Evolutionary conservation across 92 coral and sea anemone genomes (phyloP).

Genomic region (Metridium senile): DNA sequence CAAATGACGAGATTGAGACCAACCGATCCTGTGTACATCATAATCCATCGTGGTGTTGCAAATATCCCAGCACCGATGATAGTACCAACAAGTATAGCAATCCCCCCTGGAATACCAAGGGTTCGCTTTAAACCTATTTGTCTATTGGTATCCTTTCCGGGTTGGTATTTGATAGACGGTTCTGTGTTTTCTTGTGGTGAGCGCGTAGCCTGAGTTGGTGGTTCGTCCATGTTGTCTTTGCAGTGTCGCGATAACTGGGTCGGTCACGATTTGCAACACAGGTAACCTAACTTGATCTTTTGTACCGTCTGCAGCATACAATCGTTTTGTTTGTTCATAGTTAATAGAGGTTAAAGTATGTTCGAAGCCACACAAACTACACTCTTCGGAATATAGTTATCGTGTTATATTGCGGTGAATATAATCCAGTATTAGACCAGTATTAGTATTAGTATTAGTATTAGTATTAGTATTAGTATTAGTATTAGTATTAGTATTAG

Average conservation of each 20-base stretch:
- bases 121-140: conserved; percentile 70
- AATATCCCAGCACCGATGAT: conserved; percentile 95
- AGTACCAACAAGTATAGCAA: conserved; percentile 87
- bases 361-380: too few species aligned
- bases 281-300: not conserved
- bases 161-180: not conserved
- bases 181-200: not conserved
- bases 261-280: too few species aligned
- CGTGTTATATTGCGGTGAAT: too few species aligned
- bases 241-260: not conserved
- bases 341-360: too few species aligned
- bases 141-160: not conserved
- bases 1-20: conserved; percentile 90
- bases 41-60: conserved; percentile 92
- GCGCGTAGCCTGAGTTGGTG: not conserved
- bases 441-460: too few species aligned
- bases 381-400: too few species aligned
- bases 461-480: too few species aligned
- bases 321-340: too few species aligned
- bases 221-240: not conserved
- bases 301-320: too few species aligned
- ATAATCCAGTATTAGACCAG: too few species aligned
- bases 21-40: conserved; percentile 87
- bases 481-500: too few species aligned
- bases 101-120: conserved; percentile 83